Conservation (phyloP, 2,113 vertebrate species). For the Mastomys coucha region DNA sequence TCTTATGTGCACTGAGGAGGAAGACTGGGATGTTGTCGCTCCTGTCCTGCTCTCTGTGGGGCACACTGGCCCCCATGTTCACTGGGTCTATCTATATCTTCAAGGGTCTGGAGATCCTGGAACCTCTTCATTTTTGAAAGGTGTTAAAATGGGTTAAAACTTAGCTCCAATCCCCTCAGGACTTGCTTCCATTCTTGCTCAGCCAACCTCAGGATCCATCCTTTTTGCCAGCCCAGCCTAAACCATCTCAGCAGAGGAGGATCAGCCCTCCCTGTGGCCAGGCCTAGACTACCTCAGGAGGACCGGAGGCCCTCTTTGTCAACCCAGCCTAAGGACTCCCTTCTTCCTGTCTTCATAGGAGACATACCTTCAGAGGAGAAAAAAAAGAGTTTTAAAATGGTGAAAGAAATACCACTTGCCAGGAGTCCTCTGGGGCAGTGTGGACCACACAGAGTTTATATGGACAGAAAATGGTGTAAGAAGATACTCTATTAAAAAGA, state of each 20-base stretch:
- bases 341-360: background rate
- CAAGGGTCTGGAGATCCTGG: background rate
- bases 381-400: background rate
- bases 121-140: background rate
- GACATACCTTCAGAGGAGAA: background rate
- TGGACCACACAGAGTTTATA: constrained; percentile 37
- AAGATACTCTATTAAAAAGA: constrained; percentile 32
- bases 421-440: background rate
- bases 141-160: background rate
- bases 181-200: background rate
- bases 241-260: background rate
- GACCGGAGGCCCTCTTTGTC: background rate
- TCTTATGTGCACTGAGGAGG: too few species aligned
- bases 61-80: background rate
- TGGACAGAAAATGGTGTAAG: background rate
- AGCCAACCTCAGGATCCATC: background rate
- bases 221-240: background rate
- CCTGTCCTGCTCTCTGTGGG: background rate
- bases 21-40: background rate
- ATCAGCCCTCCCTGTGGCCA: background rate
- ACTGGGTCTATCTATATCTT: background rate
- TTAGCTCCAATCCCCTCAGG: background rate
- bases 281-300: background rate
- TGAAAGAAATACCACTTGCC: background rate
- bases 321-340: background rate